These are phyloP conservation scores for Ectemnius cavifrons DNA, from an alignment of 2,888 invertebrate species.

Conservation along the genomic window DNA sequence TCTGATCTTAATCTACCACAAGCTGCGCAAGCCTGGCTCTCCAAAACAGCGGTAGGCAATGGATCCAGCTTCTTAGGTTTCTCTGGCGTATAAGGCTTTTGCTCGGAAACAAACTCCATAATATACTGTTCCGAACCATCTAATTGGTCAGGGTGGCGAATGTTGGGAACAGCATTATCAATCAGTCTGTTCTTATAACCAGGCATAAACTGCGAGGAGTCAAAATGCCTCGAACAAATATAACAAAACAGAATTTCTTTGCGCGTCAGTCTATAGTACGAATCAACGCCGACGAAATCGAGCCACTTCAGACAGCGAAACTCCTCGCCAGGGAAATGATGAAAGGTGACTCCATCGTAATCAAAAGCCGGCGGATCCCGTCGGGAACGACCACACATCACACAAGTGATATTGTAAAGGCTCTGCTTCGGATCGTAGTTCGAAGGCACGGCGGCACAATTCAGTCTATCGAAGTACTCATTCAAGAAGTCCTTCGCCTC, in stretches of 20 bases:
- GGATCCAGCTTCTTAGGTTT: constrained; percentile 65
- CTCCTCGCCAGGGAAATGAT: constrained; percentile 76
- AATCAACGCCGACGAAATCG: constrained; percentile 75
- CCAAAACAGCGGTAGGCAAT: constrained; percentile 66
- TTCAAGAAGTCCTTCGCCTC: constrained; percentile 71
- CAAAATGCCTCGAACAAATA: constrained; percentile 76
- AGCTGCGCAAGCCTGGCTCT: constrained; percentile 75
- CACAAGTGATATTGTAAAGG: constrained; percentile 74
- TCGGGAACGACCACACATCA: constrained; percentile 70
- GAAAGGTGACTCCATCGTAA: constrained; percentile 74
- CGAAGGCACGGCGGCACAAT: constrained; percentile 71
- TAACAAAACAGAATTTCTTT: constrained; percentile 76
- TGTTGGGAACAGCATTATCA: constrained; percentile 73
- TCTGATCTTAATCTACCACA: constrained; percentile 73
- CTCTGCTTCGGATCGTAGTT: constrained; percentile 76
- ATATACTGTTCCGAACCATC: constrained; percentile 51
- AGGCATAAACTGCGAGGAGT: constrained; percentile 69
- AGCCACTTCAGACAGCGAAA: constrained; percentile 76
- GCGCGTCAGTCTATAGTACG: constrained; percentile 74
- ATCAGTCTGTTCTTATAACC: constrained; percentile 68
- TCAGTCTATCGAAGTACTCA: constrained; percentile 73
- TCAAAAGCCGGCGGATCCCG: constrained; percentile 68
- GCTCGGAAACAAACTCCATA: constrained; percentile 52
- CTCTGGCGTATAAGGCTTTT: constrained; percentile 58
- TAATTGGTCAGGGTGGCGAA: constrained; percentile 63